A percentile compares a stretch with the other conserved stretches of the same genome.
These are phyloP conservation scores for Thera obeliscata DNA, from an alignment of 2,888 invertebrate genomes.

Conservation along the genomic window DNA sequence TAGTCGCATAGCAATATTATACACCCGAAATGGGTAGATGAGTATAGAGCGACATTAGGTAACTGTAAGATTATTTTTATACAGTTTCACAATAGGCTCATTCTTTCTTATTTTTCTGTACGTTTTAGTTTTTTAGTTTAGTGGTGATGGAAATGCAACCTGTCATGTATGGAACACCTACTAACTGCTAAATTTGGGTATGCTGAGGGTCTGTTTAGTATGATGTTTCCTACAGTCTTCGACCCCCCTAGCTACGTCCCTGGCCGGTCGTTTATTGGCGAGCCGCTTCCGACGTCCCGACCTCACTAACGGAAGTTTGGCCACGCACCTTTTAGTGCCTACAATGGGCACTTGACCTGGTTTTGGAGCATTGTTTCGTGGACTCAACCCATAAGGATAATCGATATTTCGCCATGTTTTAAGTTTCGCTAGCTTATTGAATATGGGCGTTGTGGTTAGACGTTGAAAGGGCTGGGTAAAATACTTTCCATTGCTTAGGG, in stretches of 20 bases:
- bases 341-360: conserved; percentile 47
- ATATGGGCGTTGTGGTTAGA: conserved; percentile 17
- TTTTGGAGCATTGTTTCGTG: conserved; percentile 42
- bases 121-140: too few relatives aligned
- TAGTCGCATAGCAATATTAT: too few relatives aligned
- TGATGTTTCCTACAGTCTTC: not conserved
- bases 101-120: too few relatives aligned
- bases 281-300: conserved; percentile 38
- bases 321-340: conserved; percentile 46
- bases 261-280: conserved; percentile 27
- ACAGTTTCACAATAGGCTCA: too few relatives aligned
- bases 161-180: too few relatives aligned
- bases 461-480: not conserved
- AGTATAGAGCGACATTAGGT: too few relatives aligned
- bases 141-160: too few relatives aligned
- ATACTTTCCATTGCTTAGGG: not conserved
- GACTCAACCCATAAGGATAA: conserved; percentile 39
- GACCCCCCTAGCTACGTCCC: conserved; percentile 16
- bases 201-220: too few relatives aligned
- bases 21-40: too few relatives aligned
- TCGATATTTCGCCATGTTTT: conserved; percentile 42
- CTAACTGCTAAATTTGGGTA: too few relatives aligned
- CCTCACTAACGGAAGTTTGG: conserved; percentile 44
- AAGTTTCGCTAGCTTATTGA: conserved; percentile 33
- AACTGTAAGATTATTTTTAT: too few relatives aligned